Evolutionary conservation across 2,113 vertebrate species (phyloP).

Genomic region (Brachypteracias leptosomus): DNA sequence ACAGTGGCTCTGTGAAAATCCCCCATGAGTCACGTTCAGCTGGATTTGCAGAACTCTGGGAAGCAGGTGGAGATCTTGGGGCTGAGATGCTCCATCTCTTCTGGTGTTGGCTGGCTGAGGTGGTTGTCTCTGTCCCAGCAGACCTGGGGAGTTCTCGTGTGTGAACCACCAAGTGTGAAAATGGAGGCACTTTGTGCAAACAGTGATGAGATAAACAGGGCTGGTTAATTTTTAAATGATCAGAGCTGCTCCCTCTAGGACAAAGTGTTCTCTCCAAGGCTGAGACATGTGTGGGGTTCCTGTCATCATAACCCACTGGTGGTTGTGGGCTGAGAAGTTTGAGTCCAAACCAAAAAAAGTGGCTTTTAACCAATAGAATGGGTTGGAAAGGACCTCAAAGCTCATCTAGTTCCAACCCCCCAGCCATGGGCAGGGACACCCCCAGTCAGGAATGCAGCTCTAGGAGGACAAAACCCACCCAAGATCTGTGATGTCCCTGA

Average conservation of each 20-base stretch:
- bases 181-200: background rate
- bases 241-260: background rate
- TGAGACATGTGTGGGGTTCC: fast-evolving
- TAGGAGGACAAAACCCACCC: too few relatives aligned
- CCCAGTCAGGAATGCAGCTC: too few relatives aligned
- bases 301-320: fast-evolving
- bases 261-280: background rate
- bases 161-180: background rate
- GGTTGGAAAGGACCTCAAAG: too few relatives aligned
- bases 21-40: fast-evolving
- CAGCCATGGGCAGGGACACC: too few relatives aligned
- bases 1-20: too few relatives aligned
- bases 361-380: background rate
- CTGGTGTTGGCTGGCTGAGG: background rate
- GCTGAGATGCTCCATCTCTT: background rate
- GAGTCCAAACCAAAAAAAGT: background rate
- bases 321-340: background rate
- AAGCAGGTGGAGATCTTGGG: background rate
- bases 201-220: background rate
- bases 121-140: background rate
- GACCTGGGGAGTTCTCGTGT: background rate
- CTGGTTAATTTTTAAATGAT: background rate
- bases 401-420: too few relatives aligned
- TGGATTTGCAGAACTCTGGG: background rate
- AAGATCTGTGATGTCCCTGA: too few relatives aligned